A percentile compares a stretch with the other conserved stretches of the same genome.
Evolutionary conservation across 1,140 invertebrate species (phyloP).

Genomic region (Himalopsyche phryganea): DNA sequence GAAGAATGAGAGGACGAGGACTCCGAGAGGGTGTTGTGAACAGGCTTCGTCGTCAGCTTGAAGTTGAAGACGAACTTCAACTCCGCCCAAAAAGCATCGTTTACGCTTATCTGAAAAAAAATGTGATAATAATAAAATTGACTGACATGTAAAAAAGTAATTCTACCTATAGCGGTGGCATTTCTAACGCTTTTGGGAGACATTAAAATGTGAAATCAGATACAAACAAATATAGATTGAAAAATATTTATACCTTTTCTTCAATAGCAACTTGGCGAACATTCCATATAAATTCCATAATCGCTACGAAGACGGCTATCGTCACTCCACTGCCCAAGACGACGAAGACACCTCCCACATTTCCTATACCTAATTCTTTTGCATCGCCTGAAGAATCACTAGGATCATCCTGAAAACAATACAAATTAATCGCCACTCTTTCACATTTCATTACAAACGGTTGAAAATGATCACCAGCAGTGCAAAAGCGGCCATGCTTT

Average conservation of each 20-base stretch:
- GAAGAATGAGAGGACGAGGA: slow-evolving; percentile 9
- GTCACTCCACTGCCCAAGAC: slow-evolving; percentile 58
- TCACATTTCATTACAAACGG: too few species aligned
- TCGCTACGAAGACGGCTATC: slow-evolving; percentile 51
- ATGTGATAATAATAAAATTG: slow-evolving; percentile 14
- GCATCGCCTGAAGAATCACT: slow-evolving; percentile 37
- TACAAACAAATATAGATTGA: too few species aligned
- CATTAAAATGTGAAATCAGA: too few species aligned
- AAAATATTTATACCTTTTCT: slow-evolving; percentile 54
- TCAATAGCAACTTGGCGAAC: slow-evolving; percentile 57
- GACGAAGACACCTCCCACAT: slow-evolving; percentile 72
- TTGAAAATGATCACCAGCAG: too few species aligned
- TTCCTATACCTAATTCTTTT: slow-evolving; percentile 55
- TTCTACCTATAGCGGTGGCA: too few species aligned
- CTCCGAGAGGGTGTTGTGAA: slow-evolving; percentile 35
- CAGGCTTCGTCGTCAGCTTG: slow-evolving; percentile 50
- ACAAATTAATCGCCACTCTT: too few species aligned
- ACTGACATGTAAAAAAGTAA: too few species aligned
- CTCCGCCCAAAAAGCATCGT: slow-evolving; percentile 55
- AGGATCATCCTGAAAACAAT: slow-evolving; percentile 34
- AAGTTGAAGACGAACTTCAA: slow-evolving; percentile 56
- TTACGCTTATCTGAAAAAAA: slow-evolving; percentile 50
- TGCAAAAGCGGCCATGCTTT: too few species aligned
- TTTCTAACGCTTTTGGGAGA: too few species aligned
- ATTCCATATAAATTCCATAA: slow-evolving; percentile 65